These are phyloP conservation scores for Autographa gamma DNA, from an alignment of 2,888 invertebrate species.

Conservation along the genomic window DNA sequence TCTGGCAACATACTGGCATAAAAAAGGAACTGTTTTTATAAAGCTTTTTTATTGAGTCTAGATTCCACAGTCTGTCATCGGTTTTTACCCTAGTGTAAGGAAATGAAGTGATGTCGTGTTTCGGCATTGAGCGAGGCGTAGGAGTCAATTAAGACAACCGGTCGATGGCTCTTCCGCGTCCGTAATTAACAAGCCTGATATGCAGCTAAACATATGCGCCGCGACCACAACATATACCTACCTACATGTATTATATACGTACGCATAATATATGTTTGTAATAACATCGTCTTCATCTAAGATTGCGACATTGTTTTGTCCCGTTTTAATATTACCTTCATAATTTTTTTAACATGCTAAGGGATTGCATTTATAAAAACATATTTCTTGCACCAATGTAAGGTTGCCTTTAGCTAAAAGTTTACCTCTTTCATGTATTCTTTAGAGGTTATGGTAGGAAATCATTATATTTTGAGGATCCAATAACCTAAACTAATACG, in stretches of 20 bases:
- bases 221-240: not conserved
- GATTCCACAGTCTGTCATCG: not conserved
- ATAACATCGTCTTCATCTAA: not conserved
- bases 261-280: not conserved
- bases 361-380: not conserved
- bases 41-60: not conserved
- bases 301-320: not conserved
- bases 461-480: no score
- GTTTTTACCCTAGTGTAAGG: slow-evolving; percentile 13
- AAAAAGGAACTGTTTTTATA: not conserved
- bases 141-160: slow-evolving; percentile 69
- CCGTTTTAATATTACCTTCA: no score
- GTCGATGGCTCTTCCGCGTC: slow-evolving; percentile 67
- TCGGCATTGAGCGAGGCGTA: slow-evolving; percentile 60
- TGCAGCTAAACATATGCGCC: slow-evolving; percentile 19
- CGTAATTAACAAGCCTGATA: slow-evolving; percentile 57
- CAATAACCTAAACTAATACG: no score
- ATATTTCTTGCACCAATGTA: no score
- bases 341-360: no score
- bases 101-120: slow-evolving; percentile 31
- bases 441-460: no score
- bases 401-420: no score
- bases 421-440: no score
- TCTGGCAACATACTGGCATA: not conserved
- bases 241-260: not conserved